These are phyloP conservation scores for Dasysyrphus albostriatus DNA, from an alignment of 2,888 invertebrate species.

Conservation along the genomic window DNA sequence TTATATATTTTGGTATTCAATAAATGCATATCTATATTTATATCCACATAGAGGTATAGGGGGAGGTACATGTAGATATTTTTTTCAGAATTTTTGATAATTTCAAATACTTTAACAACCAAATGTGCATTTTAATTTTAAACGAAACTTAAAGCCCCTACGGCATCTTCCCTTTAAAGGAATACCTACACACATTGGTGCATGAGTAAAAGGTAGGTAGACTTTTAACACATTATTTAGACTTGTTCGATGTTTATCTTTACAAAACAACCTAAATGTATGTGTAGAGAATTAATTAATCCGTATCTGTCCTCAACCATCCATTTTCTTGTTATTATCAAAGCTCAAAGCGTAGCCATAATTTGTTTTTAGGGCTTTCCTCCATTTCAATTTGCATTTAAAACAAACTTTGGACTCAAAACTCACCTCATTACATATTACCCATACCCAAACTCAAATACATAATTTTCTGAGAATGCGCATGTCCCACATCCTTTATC, in stretches of 20 bases:
- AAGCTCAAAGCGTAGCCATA: neutral
- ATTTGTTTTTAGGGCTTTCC: neutral
- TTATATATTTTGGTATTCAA: too few species aligned
- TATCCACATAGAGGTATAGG: too few species aligned
- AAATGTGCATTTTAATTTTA: too few species aligned
- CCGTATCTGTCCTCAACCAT: neutral
- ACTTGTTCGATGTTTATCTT: neutral
- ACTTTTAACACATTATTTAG: too few species aligned
- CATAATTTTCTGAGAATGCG: slow-evolving; percentile 14
- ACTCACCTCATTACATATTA: neutral
- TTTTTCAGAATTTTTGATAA: too few species aligned
- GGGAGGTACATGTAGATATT: too few species aligned
- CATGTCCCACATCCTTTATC: slow-evolving; percentile 24
- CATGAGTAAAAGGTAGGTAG: too few species aligned
- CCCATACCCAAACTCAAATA: slow-evolving; percentile 32
- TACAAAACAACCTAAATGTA: neutral
- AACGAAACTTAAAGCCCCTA: too few species aligned
- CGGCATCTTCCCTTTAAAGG: too few species aligned
- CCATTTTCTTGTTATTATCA: neutral
- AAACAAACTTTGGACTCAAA: slow-evolving; percentile 41
- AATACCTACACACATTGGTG: too few species aligned
- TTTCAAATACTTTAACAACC: too few species aligned
- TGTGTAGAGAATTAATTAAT: neutral
- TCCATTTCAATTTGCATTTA: neutral
- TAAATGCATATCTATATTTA: too few species aligned